These are phyloP conservation scores for Tarsius wallacei DNA, from an alignment of 2,797 vertebrate genomes.

Conservation along the genomic window DNA sequence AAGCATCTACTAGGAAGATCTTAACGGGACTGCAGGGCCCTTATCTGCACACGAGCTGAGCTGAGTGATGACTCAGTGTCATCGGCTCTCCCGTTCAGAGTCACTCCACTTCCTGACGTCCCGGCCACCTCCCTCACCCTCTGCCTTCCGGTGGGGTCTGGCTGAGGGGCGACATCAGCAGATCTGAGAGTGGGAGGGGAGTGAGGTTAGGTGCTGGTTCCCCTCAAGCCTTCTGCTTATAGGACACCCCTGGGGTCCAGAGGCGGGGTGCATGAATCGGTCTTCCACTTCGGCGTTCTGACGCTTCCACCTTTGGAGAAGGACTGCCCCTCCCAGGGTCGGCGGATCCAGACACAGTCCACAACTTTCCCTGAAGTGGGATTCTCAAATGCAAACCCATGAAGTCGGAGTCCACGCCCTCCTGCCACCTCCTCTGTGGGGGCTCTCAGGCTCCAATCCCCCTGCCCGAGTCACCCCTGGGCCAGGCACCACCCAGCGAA, in stretches of 20 bases:
- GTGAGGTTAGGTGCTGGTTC: accelerated
- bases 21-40: neutral
- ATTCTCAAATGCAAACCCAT: neutral
- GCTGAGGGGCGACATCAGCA: accelerated
- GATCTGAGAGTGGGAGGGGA: too few relatives aligned
- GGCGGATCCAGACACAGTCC: accelerated
- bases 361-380: too few relatives aligned
- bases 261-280: accelerated
- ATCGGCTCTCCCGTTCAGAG: accelerated
- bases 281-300: neutral
- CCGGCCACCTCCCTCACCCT: accelerated
- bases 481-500: neutral
- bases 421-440: accelerated
- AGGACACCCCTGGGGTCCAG: too few relatives aligned
- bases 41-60: neutral
- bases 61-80: accelerated
- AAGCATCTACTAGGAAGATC: neutral
- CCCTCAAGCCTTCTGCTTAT: too few relatives aligned
- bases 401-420: neutral
- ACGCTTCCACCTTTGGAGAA: neutral
- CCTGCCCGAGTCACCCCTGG: neutral
- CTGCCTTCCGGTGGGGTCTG: neutral
- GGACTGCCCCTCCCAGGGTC: neutral
- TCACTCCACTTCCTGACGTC: accelerated
- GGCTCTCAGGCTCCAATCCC: accelerated